These are phyloP conservation scores for Flexamia atlantica DNA, from an alignment of 2,888 invertebrate species.

Conservation along the genomic window DNA sequence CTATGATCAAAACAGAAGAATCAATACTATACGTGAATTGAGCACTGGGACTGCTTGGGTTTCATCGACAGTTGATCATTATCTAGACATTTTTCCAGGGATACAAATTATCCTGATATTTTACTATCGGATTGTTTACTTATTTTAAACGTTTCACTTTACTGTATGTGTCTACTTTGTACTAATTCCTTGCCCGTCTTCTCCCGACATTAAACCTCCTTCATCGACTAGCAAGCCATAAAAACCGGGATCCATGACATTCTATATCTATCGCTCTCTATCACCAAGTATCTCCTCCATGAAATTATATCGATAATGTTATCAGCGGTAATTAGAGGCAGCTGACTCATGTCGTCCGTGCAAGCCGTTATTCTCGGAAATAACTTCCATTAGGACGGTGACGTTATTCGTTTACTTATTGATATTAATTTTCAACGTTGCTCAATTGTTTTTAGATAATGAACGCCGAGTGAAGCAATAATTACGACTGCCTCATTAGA, in stretches of 20 bases:
- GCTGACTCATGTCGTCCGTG: constrained; percentile 8
- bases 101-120: too few relatives aligned
- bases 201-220: too few relatives aligned
- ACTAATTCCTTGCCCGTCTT: too few relatives aligned
- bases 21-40: too few relatives aligned
- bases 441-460: constrained; percentile 56
- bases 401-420: constrained; percentile 50
- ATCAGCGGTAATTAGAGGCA: constrained; percentile 29
- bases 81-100: too few relatives aligned
- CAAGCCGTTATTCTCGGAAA: background rate
- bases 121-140: too few relatives aligned
- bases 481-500: constrained; percentile 49
- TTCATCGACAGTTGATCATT: too few relatives aligned
- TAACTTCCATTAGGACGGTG: constrained; percentile 18
- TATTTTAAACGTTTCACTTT: too few relatives aligned
- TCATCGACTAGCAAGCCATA: background rate
- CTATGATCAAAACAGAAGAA: too few relatives aligned
- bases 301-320: constrained; percentile 29
- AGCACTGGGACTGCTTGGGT: too few relatives aligned
- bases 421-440: constrained; percentile 54
- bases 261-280: constrained; percentile 19
- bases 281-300: constrained; percentile 30
- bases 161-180: too few relatives aligned
- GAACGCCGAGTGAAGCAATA: constrained; percentile 55
- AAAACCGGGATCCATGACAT: background rate